Evolutionary conservation across 2,888 invertebrate genomes (phyloP).

Genomic region (Coenonympha glycerion): DNA sequence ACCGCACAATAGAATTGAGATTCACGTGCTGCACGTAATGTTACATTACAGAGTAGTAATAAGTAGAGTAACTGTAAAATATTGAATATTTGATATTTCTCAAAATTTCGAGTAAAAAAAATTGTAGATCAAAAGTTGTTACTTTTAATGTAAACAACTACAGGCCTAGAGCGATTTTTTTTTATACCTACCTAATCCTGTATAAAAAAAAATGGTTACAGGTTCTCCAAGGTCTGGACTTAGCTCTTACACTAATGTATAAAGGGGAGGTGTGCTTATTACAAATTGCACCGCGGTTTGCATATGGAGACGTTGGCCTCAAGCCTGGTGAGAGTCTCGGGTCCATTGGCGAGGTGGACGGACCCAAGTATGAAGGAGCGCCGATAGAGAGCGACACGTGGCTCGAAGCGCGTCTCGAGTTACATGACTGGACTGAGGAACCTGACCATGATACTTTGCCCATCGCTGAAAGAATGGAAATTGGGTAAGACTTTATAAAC

Average conservation of each 20-base stretch:
- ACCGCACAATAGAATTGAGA: no score
- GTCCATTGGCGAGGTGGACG: constrained; percentile 50
- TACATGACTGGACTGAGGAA: constrained; percentile 80
- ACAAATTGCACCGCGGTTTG: constrained; percentile 85
- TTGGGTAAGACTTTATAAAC: constrained; percentile 77
- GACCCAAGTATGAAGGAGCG: constrained; percentile 60
- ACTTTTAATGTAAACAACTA: no score
- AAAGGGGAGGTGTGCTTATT: constrained; percentile 85
- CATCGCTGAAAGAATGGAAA: constrained; percentile 80
- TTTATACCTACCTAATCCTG: no score
- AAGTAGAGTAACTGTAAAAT: neutral
- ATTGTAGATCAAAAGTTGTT: no score
- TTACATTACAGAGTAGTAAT: no score
- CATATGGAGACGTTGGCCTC: constrained; percentile 85
- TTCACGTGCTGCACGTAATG: no score
- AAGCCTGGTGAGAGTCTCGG: constrained; percentile 66
- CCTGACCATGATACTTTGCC: constrained; percentile 80
- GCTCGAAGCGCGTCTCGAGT: constrained; percentile 82
- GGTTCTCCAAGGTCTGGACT: constrained; percentile 87
- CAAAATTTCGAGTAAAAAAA: no score
- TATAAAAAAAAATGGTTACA: constrained; percentile 36
- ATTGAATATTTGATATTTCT: no score
- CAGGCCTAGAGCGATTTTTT: no score
- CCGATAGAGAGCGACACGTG: constrained; percentile 79
- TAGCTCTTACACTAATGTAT: constrained; percentile 90